Percentiles rank a stretch among this genome's conserved stretches.
Conservation (phyloP, 2,113 vertebrate genomes). For the Pterocles burchelli region DNA sequence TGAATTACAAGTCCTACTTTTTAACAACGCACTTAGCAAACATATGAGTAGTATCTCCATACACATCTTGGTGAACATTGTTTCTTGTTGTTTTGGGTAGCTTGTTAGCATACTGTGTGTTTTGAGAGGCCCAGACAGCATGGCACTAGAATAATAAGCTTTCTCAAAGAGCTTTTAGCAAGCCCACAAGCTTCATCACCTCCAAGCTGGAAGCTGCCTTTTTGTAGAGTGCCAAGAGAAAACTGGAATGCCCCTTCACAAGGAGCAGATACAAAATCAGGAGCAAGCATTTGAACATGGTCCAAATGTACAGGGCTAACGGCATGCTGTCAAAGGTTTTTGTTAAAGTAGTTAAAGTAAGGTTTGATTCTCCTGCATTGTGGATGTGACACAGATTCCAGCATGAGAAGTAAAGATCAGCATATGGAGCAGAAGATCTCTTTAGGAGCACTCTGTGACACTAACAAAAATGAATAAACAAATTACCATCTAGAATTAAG, state of each 20-base stretch:
- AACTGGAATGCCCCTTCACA: not conserved
- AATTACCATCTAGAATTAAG: not conserved
- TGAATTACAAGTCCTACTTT: not conserved
- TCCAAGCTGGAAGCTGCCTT: not conserved
- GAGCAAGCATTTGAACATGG: not conserved
- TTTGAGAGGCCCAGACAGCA: not conserved
- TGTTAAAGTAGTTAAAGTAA: not conserved
- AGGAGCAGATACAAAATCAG: not conserved
- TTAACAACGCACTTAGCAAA: not conserved
- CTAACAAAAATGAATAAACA: not conserved
- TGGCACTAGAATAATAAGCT: not conserved
- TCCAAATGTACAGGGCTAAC: not conserved
- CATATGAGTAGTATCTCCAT: not conserved
- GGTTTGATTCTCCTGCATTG: not conserved
- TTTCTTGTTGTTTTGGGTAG: not conserved
- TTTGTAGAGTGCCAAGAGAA: not conserved
- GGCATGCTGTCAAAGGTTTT: not conserved
- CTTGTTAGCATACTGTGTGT: not conserved
- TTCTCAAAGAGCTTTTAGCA: conserved; percentile 12
- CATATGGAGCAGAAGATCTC: not conserved
- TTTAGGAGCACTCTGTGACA: not conserved
- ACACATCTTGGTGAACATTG: not conserved
- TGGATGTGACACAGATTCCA: not conserved
- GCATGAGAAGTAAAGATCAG: not conserved
- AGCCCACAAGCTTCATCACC: not conserved